phyloP scores from a whole-genome alignment of 2,888 invertebrate species.

The Biston betularia region DNA sequence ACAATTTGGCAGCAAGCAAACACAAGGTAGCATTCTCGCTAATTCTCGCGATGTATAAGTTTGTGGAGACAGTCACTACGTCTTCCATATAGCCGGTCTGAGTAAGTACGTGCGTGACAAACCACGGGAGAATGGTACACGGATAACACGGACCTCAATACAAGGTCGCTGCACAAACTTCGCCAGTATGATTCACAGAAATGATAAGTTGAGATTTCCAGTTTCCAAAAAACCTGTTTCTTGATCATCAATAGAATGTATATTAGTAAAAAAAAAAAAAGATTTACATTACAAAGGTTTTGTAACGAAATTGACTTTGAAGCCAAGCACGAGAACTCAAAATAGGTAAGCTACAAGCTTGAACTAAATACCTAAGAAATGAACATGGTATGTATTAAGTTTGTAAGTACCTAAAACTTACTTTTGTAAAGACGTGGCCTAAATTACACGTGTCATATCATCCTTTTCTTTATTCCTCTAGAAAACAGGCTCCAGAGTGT shows the following conservation, averaged over 20 bases:
- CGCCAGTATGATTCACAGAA: conserved; percentile 43
- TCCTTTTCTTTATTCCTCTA: conserved; percentile 61
- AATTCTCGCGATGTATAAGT: too few species aligned
- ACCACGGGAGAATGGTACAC: conserved; percentile 69
- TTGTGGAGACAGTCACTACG: conserved; percentile 3
- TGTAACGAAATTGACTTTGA: background rate
- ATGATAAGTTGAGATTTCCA: conserved; percentile 11
- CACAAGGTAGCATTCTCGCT: too few species aligned
- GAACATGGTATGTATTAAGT: background rate
- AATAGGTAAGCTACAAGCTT: background rate
- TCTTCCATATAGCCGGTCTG: background rate
- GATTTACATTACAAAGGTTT: background rate
- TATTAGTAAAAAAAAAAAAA: background rate
- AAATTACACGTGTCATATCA: conserved; percentile 66
- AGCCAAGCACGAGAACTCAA: background rate
- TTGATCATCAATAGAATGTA: background rate
- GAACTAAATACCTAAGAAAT: background rate
- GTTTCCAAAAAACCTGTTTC: conserved; percentile 38
- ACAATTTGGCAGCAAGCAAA: too few species aligned
- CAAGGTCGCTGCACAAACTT: conserved; percentile 69
- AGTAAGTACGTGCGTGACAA: conserved; percentile 61
- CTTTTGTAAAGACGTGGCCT: conserved; percentile 30
- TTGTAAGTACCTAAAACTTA: conserved; percentile 22
- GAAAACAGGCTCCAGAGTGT: conserved; percentile 67
- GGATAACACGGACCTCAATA: conserved; percentile 70